phyloP scores from a whole-genome alignment of 2,888 invertebrate species.

The Buathra laborator region DNA sequence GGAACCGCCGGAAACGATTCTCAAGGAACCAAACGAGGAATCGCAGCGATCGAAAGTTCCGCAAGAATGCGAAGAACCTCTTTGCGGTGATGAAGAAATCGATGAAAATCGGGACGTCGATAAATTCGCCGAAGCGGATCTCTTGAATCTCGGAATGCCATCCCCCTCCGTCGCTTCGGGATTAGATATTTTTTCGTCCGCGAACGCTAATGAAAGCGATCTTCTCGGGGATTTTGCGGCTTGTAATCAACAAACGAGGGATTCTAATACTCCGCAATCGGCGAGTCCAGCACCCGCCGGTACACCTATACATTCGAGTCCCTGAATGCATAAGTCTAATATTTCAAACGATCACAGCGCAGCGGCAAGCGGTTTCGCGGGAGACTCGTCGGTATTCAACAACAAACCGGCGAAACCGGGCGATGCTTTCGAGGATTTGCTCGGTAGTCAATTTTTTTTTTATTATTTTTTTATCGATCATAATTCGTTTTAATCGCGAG shows the following conservation, averaged over 20 bases:
- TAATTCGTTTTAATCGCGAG: too few relatives aligned
- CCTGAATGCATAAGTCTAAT: too few relatives aligned
- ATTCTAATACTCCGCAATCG: slow-evolving; percentile 83
- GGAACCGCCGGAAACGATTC: slow-evolving; percentile 22
- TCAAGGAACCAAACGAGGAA: slow-evolving; percentile 35
- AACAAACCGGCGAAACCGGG: too few relatives aligned
- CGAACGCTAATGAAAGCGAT: slow-evolving; percentile 78
- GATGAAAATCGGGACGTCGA: slow-evolving; percentile 25
- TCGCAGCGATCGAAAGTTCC: background rate
- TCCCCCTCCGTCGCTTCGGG: slow-evolving; percentile 71
- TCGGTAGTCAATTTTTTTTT: too few relatives aligned
- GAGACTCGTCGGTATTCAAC: too few relatives aligned
- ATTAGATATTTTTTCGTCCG: slow-evolving; percentile 82
- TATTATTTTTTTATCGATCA: too few relatives aligned
- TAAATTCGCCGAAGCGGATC: slow-evolving; percentile 81
- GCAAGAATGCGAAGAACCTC: slow-evolving; percentile 36
- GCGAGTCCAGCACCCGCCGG: too few relatives aligned
- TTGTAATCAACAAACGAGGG: slow-evolving; percentile 77
- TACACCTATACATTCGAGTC: too few relatives aligned
- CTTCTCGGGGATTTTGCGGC: slow-evolving; percentile 81
- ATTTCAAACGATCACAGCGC: too few relatives aligned
- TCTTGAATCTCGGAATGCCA: slow-evolving; percentile 82
- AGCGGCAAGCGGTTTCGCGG: too few relatives aligned
- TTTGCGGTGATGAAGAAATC: background rate
- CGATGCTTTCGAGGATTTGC: too few relatives aligned